Evolutionary conservation across 2,797 vertebrate genomes (phyloP).

Genomic region (Cyclopterus lumpus): DNA sequence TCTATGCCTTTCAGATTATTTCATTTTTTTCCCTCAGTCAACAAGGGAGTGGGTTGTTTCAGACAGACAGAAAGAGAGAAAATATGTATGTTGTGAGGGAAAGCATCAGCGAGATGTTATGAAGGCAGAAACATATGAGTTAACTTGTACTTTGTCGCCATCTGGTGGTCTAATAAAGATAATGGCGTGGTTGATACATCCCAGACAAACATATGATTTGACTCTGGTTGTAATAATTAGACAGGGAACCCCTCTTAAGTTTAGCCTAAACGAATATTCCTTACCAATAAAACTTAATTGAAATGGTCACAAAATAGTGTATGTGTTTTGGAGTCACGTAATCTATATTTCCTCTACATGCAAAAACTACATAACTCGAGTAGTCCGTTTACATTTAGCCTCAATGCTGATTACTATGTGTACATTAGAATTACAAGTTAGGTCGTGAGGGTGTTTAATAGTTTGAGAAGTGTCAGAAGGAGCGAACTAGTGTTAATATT

Average conservation of each 20-base stretch:
- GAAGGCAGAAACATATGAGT: background rate
- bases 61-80: conserved; percentile 16
- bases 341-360: background rate
- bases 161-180: conserved; percentile 45
- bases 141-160: conserved; percentile 40
- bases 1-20: conserved; percentile 42
- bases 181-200: background rate
- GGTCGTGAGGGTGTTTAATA: background rate
- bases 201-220: background rate
- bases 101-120: conserved; percentile 7
- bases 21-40: conserved; percentile 42
- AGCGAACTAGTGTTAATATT: background rate
- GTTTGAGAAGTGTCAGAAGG: background rate
- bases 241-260: background rate
- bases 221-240: background rate
- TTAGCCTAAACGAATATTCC: background rate
- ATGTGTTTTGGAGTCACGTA: background rate
- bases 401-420: background rate
- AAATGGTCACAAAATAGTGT: background rate
- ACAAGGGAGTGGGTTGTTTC: conserved; percentile 55
- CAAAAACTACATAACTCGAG: background rate
- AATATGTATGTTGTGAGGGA: background rate
- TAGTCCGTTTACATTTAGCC: background rate
- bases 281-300: background rate
- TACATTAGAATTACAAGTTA: background rate